Percentiles rank a stretch among this genome's conserved stretches.
Conservation (phyloP, 1,140 invertebrate species). For the Hyposmocoma kahamanoa region DNA sequence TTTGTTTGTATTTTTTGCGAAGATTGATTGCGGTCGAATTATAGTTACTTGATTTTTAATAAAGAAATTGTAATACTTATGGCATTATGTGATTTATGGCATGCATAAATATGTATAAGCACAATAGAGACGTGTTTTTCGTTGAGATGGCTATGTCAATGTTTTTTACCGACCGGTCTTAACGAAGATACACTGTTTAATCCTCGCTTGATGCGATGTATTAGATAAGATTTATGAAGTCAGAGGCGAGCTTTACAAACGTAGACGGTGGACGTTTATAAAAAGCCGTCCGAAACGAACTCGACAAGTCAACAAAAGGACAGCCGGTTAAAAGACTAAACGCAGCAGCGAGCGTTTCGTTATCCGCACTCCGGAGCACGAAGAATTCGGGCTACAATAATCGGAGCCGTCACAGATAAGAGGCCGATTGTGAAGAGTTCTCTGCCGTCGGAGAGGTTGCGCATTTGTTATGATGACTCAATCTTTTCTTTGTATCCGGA, state of each 20-base stretch:
- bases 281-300: slow-evolving; percentile 56
- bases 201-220: slow-evolving; percentile 46
- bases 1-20: slow-evolving; percentile 28
- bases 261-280: slow-evolving; percentile 46
- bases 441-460: slow-evolving; percentile 40
- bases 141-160: slow-evolving; percentile 7
- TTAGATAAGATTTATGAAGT: slow-evolving; percentile 63
- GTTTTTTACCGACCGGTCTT: slow-evolving; percentile 20
- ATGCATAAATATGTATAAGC: slow-evolving; percentile 8
- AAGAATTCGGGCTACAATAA: slow-evolving; percentile 61
- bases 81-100: slow-evolving; percentile 6
- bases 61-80: slow-evolving; percentile 15
- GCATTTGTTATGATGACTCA: slow-evolving; percentile 70
- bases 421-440: slow-evolving; percentile 60
- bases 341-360: slow-evolving; percentile 53
- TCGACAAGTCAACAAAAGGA: slow-evolving; percentile 61
- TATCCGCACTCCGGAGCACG: slow-evolving; percentile 48
- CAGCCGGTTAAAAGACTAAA: slow-evolving; percentile 54
- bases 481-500: slow-evolving; percentile 59
- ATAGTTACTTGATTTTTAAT: slow-evolving; percentile 19
- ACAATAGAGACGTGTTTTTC: slow-evolving; percentile 9
- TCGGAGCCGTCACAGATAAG: slow-evolving; percentile 63
- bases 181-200: slow-evolving; percentile 30
- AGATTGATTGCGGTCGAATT: slow-evolving; percentile 26
- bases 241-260: slow-evolving; percentile 47